These are phyloP conservation scores for Plumapathes pennacea DNA, from an alignment of 92 coral and sea anemone species.

Conservation along the genomic window DNA sequence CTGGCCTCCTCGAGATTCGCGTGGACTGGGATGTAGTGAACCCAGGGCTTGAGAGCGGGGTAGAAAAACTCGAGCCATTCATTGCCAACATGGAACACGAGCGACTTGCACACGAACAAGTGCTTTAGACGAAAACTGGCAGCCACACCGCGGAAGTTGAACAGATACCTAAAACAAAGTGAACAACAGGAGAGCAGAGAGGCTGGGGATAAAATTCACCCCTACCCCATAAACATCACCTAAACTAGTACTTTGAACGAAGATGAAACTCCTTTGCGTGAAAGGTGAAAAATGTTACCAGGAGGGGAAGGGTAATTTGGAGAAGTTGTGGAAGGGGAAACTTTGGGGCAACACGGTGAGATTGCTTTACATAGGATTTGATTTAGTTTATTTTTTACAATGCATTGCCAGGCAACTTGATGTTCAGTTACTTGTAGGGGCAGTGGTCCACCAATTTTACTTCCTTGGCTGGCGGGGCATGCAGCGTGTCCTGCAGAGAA, in stretches of 20 bases:
- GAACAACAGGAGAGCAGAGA: background rate
- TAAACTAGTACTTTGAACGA: background rate
- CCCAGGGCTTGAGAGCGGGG: slow-evolving; percentile 96
- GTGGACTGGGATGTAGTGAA: slow-evolving; percentile 89
- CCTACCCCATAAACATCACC: too few relatives aligned
- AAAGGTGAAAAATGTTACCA: background rate
- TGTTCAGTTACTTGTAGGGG: slow-evolving; percentile 91
- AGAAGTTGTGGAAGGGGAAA: too few relatives aligned
- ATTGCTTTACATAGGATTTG: too few relatives aligned
- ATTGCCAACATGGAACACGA: slow-evolving; percentile 95
- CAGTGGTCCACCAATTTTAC: slow-evolving; percentile 92
- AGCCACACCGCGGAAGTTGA: slow-evolving; percentile 98
- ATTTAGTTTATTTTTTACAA: too few relatives aligned
- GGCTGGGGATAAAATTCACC: too few relatives aligned
- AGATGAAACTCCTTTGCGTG: background rate
- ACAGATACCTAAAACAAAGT: slow-evolving; percentile 66
- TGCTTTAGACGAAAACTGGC: slow-evolving; percentile 99
- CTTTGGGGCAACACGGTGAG: too few relatives aligned
- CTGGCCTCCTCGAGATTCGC: slow-evolving; percentile 82
- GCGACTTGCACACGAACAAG: slow-evolving; percentile 87
- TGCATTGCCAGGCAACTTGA: too few relatives aligned
- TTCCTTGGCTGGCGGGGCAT: slow-evolving; percentile 93
- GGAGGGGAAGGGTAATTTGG: background rate
- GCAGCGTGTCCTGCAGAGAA: slow-evolving; percentile 70
- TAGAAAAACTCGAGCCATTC: slow-evolving; percentile 98